These are phyloP conservation scores for Aphelenchoides bicaudatus DNA, from an alignment of 2,888 invertebrate species.

Conservation along the genomic window DNA sequence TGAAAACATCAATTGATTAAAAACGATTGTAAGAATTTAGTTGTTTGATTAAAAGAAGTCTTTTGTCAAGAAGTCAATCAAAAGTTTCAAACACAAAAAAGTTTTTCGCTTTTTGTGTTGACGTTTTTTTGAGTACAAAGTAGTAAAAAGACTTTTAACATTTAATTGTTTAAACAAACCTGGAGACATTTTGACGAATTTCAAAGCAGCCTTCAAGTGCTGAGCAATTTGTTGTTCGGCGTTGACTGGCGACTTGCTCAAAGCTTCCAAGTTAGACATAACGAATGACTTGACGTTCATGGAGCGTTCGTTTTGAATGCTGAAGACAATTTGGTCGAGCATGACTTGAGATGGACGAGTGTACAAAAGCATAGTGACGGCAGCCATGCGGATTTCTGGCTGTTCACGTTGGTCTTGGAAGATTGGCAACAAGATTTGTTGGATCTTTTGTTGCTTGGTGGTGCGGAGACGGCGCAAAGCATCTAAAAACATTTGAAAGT, in stretches of 20 bases:
- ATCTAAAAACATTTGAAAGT: too few relatives aligned
- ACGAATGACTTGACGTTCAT: constrained; percentile 36
- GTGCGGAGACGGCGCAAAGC: constrained; percentile 36
- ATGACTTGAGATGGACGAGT: constrained; percentile 19
- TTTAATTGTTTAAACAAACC: too few relatives aligned
- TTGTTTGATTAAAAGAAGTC: too few relatives aligned
- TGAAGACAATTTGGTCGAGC: constrained; percentile 35
- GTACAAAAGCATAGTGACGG: constrained; percentile 38
- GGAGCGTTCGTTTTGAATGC: constrained; percentile 30
- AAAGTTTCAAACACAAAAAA: too few relatives aligned
- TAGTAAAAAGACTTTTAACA: too few relatives aligned
- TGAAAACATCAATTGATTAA: too few relatives aligned
- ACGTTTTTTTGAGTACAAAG: too few relatives aligned
- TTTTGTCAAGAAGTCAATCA: too few relatives aligned
- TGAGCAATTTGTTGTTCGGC: constrained; percentile 33
- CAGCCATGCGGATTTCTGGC: constrained; percentile 36
- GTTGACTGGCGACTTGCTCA: constrained; percentile 34
- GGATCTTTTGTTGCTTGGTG: constrained; percentile 37
- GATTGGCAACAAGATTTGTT: constrained; percentile 36
- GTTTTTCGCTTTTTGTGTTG: too few relatives aligned
- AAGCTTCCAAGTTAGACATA: constrained; percentile 22
- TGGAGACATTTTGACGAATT: constrained; percentile 25
- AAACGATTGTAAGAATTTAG: too few relatives aligned
- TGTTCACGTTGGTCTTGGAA: constrained; percentile 34
- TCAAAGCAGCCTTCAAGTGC: constrained; percentile 25